Percentiles rank a stretch among this genome's conserved stretches.
Conservation (phyloP, 2,113 vertebrate species). For the Gavia stellata region DNA sequence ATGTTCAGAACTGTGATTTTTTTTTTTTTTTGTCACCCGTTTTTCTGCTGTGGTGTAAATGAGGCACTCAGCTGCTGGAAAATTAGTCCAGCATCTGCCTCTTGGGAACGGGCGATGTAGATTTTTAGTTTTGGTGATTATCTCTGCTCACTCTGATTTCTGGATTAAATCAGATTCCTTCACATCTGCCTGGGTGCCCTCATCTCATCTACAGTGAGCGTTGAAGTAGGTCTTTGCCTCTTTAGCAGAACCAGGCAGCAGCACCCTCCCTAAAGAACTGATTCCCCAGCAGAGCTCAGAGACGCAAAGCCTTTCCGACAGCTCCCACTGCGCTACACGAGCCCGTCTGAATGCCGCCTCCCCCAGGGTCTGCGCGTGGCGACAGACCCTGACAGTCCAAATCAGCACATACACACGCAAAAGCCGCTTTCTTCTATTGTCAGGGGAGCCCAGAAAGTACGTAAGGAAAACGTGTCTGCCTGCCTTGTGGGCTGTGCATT, state of each 20-base stretch:
- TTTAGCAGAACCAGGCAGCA: not conserved
- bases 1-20: not conserved
- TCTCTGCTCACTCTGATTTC: not conserved
- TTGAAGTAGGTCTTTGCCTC: not conserved
- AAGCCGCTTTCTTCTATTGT: not conserved
- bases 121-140: not conserved
- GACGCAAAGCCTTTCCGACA: not conserved
- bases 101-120: not conserved
- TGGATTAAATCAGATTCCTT: not conserved
- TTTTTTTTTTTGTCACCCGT: not conserved
- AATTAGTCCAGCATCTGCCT: not conserved
- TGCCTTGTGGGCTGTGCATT: not conserved
- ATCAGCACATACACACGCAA: not conserved
- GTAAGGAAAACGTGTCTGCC: fast-evolving
- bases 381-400: not conserved
- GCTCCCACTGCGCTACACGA: not conserved
- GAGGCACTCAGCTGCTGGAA: not conserved
- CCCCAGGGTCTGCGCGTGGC: fast-evolving
- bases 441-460: not conserved
- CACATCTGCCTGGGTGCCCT: not conserved
- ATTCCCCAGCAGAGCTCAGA: not conserved
- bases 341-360: not conserved
- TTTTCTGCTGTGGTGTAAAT: not conserved
- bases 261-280: fast-evolving
- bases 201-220: not conserved